Percentiles rank a stretch among this genome's conserved stretches.
These are phyloP conservation scores for Nasua narica DNA, from an alignment of 2,797 vertebrate species.

Conservation along the genomic window DNA sequence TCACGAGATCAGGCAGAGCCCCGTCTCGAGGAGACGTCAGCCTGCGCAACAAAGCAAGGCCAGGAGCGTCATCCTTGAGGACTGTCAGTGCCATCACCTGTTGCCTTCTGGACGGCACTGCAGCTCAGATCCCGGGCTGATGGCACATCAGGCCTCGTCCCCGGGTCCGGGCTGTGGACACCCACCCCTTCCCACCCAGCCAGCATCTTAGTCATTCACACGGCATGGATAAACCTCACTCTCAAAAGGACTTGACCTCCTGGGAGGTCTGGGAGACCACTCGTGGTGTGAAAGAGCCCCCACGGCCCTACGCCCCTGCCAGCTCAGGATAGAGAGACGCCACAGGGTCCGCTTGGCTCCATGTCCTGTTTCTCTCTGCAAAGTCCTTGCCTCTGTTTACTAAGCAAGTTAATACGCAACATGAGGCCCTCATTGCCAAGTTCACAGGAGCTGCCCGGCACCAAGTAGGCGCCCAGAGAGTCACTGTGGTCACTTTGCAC, in stretches of 20 bases:
- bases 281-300: neutral
- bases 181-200: neutral
- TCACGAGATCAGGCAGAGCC: neutral
- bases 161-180: neutral
- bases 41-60: neutral
- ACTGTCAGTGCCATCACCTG: accelerated
- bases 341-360: neutral
- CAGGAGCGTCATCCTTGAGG: neutral
- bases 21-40: neutral
- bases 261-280: accelerated
- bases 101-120: accelerated
- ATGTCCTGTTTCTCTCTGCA: neutral
- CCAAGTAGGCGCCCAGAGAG: neutral
- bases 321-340: neutral
- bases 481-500: accelerated
- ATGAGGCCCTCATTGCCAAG: neutral
- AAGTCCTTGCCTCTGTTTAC: neutral
- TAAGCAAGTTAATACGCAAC: neutral
- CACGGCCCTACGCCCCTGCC: neutral
- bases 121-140: neutral
- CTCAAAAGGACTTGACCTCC: neutral
- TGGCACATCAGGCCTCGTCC: accelerated
- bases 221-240: neutral
- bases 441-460: accelerated
- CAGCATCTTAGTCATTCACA: neutral